Evolutionary conservation across 2,797 vertebrate genomes (phyloP).

Genomic region (Alectoris magna): DNA sequence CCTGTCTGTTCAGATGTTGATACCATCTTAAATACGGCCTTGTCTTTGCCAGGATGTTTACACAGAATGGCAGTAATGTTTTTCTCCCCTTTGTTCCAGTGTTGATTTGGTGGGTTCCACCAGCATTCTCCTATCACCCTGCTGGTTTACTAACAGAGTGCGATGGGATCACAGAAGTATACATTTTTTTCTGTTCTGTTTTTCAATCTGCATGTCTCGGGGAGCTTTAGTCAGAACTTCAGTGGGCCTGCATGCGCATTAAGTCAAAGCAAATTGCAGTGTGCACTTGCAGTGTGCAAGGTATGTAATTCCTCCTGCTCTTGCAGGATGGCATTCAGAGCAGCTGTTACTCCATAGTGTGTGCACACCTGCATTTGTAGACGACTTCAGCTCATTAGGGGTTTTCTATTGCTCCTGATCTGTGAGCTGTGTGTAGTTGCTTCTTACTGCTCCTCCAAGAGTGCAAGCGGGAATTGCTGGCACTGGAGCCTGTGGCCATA

Average conservation of each 20-base stretch:
- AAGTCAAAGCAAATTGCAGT: background rate
- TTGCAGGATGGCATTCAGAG: accelerated
- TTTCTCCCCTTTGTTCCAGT: background rate
- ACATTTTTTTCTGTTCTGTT: background rate
- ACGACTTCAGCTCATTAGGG: background rate
- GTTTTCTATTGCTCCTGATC: background rate
- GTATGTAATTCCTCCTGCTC: background rate
- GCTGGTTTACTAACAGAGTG: background rate
- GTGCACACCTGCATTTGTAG: accelerated
- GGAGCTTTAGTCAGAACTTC: background rate
- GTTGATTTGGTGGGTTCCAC: background rate
- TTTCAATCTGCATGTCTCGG: background rate
- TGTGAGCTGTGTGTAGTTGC: background rate
- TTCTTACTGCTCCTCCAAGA: background rate
- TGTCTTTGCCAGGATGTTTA: background rate
- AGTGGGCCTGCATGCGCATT: background rate
- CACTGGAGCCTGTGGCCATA: accelerated
- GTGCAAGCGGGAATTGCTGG: background rate
- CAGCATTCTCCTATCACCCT: background rate
- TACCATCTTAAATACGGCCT: background rate
- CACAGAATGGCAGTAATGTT: background rate
- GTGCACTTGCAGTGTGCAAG: background rate
- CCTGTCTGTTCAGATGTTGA: background rate
- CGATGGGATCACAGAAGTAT: background rate
- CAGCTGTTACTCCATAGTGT: accelerated